Evolutionary conservation across 2,113 vertebrate species (phyloP).

Genomic region (Picathartes gymnocephalus): DNA sequence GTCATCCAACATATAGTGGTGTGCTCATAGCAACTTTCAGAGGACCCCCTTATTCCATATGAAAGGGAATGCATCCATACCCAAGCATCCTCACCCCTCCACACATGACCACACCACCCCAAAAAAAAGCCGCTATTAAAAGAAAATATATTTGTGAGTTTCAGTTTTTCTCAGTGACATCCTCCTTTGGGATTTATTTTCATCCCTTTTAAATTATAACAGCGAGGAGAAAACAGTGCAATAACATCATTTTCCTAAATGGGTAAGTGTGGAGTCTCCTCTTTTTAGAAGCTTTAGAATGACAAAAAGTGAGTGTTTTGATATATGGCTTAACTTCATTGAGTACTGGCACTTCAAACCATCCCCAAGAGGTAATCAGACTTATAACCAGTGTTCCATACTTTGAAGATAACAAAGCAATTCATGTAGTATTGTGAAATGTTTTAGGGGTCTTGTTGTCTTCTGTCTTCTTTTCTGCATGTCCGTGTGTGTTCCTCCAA

Average conservation of each 20-base stretch:
- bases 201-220: background rate
- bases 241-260: background rate
- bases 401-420: background rate
- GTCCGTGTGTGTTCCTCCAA: background rate
- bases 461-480: background rate
- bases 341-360: background rate
- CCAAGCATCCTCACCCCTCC: fast-evolving
- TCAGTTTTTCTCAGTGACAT: background rate
- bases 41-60: background rate
- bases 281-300: background rate
- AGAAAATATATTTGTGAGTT: background rate
- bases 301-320: background rate
- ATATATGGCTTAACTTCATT: background rate
- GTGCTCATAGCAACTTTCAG: background rate
- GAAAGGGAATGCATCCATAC: background rate
- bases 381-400: background rate
- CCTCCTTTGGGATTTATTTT: background rate
- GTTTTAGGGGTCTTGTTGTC: background rate
- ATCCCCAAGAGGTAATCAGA: background rate
- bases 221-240: background rate
- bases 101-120: fast-evolving
- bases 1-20: background rate
- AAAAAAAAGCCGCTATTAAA: background rate
- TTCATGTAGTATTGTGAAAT: background rate
- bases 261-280: background rate